Evolutionary conservation across 2,888 invertebrate species (phyloP), one percentile per base, ranked within the genome.

Genomic region (Coenonympha arcania): DNA sequence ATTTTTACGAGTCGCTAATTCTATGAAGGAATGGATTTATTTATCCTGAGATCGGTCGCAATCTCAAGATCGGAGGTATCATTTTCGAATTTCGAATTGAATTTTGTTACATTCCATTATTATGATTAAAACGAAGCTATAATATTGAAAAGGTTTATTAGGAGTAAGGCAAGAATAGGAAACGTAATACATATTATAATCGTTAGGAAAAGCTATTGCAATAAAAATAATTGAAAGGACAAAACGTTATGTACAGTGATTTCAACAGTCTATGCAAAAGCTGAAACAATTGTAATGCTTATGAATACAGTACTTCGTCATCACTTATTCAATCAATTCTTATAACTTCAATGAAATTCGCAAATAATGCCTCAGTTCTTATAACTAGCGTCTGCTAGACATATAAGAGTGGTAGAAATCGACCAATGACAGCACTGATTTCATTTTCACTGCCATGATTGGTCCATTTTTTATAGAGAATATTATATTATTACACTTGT

Each of bases 361-460:
- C 74, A 77, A 73, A 76, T 73, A 73, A 71, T 63, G 71, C 70
- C 78, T 79, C 80, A 73, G 79, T 79, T 82, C 77, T 78, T 76
- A 67, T 66, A 60, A 60, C 62, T 69, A 75, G 84, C 81, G 76
- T 82, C 84, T 82, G 84, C 76, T 83, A 79, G 83, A 79, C 81
- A 84, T 83, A 82, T 79, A 73, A 71, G 75, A 69, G 73, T 77
- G 78, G 66, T 71, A 62, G 71, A 81, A 85, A 83, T 84, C 66
- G 85, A 85, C 85, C 85, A 85, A 84, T 85, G 82, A 83, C 80
- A 76, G 79, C 84, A 84, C 74, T 83, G 84, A 79, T 71, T 60
- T 58, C 63, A 63, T 63, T n/a, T 69, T 83, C 84, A 84, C 84
- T 85, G 85, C 83, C 85, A 79, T 85, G 81, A 82, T 85, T 85